Conservation (phyloP, 2,113 vertebrate species). For the Engraulis encrasicolus region DNA sequence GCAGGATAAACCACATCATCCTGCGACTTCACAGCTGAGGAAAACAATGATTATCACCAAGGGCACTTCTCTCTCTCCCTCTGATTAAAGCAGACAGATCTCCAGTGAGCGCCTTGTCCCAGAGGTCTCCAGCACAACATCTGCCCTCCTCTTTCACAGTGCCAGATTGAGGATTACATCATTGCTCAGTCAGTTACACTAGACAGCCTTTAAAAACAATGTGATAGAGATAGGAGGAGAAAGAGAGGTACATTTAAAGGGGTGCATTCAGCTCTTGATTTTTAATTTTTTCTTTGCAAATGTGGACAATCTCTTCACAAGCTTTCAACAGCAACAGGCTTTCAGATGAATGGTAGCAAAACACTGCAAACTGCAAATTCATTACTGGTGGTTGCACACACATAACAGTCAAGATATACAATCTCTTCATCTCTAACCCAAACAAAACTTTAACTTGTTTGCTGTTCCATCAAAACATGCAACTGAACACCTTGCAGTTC, state of each 20-base stretch:
- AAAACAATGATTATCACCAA: not conserved
- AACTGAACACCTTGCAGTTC: not conserved
- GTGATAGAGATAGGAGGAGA: not conserved
- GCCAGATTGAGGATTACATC: constrained; percentile 8
- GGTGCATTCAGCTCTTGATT: too few relatives aligned
- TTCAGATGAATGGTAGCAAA: too few relatives aligned
- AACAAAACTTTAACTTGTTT: not conserved
- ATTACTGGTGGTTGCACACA: too few relatives aligned
- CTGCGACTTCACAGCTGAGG: not conserved
- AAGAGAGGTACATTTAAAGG: not conserved
- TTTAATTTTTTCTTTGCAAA: too few relatives aligned
- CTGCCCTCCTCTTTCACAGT: not conserved
- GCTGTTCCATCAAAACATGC: not conserved
- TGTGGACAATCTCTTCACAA: too few relatives aligned
- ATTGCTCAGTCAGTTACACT: not conserved
- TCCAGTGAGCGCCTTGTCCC: not conserved
- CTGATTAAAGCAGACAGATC: not conserved
- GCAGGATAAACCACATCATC: not conserved
- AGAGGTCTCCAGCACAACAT: not conserved
- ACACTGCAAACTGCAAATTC: too few relatives aligned
- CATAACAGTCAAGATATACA: not conserved
- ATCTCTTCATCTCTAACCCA: not conserved
- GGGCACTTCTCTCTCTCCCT: not conserved
- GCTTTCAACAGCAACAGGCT: too few relatives aligned
- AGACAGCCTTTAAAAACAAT: too few relatives aligned